These are phyloP conservation scores for Brachyistius frenatus DNA, from an alignment of 2,113 vertebrate genomes.

Conservation along the genomic window DNA sequence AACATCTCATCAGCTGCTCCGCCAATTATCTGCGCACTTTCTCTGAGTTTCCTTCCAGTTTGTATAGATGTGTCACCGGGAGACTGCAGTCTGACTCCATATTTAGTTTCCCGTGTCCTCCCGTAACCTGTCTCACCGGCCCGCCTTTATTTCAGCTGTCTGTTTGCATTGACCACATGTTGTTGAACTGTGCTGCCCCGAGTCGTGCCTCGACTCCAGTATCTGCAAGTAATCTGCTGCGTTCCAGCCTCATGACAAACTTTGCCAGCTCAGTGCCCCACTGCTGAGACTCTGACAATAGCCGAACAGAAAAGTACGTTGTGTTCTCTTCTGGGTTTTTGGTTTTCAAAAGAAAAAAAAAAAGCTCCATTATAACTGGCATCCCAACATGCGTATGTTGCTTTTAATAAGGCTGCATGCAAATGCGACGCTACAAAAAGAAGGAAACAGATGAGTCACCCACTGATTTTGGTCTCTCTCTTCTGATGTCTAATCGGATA, in stretches of 20 bases:
- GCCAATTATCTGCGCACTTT: background rate
- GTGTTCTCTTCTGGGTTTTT: background rate
- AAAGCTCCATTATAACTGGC: background rate
- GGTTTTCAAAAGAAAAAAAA: background rate
- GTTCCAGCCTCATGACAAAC: background rate
- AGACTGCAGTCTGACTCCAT: background rate
- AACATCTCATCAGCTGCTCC: background rate
- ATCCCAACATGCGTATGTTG: background rate
- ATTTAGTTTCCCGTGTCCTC: background rate
- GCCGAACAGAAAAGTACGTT: background rate
- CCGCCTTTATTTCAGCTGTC: too few relatives aligned
- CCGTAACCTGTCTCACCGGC: too few relatives aligned
- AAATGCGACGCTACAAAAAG: background rate
- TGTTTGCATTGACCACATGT: too few relatives aligned
- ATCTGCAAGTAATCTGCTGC: background rate
- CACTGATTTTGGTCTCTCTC: conserved; percentile 1
- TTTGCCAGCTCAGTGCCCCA: background rate
- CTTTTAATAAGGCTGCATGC: background rate
- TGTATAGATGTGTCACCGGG: background rate
- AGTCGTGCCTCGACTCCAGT: too few relatives aligned
- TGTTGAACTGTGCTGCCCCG: too few relatives aligned
- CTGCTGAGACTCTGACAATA: background rate
- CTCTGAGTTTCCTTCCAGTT: background rate
- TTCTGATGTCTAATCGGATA: conserved; percentile 19
- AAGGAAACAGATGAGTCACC: conserved; percentile 12